A percentile compares a stretch with the other conserved stretches of the same genome.
Evolutionary conservation across 2,888 invertebrate species (phyloP).

Genomic region (Laothoe populi): DNA sequence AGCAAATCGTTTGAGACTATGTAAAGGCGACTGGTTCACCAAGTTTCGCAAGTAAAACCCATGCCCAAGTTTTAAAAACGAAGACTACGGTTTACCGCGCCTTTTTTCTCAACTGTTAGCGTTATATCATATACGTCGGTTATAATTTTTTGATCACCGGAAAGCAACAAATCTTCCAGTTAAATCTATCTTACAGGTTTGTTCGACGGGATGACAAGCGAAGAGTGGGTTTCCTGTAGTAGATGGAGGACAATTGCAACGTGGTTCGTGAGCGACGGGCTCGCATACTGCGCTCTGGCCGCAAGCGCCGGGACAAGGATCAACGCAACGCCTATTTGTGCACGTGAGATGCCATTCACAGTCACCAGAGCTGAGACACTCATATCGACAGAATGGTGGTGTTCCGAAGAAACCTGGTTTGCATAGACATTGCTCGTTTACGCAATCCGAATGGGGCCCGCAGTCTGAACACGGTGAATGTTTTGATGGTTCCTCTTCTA

Average conservation of each 20-base stretch:
- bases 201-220: conserved; percentile 85
- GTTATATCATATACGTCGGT: conserved; percentile 31
- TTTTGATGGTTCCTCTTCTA: conserved; percentile 59
- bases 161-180: conserved; percentile 52
- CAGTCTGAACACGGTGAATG: conserved; percentile 88
- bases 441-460: conserved; percentile 90
- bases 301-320: conserved; percentile 91
- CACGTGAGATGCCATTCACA: conserved; percentile 89
- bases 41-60: conserved; percentile 80
- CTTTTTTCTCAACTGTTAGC: conserved; percentile 27
- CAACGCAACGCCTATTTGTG: conserved; percentile 88
- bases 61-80: conserved; percentile 83
- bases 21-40: conserved; percentile 44
- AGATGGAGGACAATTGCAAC: conserved; percentile 87
- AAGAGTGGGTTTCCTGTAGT: conserved; percentile 91
- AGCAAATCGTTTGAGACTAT: conserved; percentile 39
- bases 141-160: conserved; percentile 38
- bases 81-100: conserved; percentile 62
- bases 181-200: conserved; percentile 77
- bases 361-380: conserved; percentile 89
- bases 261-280: conserved; percentile 89
- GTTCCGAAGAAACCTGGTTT: conserved; percentile 87
- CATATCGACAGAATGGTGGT: conserved; percentile 90
- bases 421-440: conserved; percentile 88
- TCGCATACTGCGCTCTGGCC: conserved; percentile 89